Base-by-base conservation (phyloP, 2,888 invertebrate species). In the Salpingus planirostris region DNA sequence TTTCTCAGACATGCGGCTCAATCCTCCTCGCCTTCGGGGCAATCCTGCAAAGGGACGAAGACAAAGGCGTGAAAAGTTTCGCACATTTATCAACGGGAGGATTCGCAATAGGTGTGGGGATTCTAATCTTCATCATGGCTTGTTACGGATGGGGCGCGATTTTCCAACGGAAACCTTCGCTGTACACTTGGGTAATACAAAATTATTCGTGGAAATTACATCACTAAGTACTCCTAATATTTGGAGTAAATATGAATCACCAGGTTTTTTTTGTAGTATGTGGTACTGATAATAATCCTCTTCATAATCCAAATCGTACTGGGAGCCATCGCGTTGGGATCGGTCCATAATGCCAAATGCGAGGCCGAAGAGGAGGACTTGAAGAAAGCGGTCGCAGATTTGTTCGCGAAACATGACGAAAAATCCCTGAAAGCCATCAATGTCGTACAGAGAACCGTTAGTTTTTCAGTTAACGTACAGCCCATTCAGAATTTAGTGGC, bases 271-370 rank as follows among this genome's bases (percentile, higher is more conserved):
- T 38, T 38, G 5, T n/a, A 39, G 39, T 39, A 32, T 27, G 35
- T 30, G 8, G 23, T 30, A 3, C 4, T 31, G 11, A 11, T 39
- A 11, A 12, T 39, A 3, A 13, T 39, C n/a, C 27, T 39, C 11
- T 39, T 39, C 13, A 33, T 39, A n/a, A 29, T 39, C 3, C 39
- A 39, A 39, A 39, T 39, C 11, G 30, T 39, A 8, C 29, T 39
- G 5, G 39, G 39, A 7, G 39, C 35, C 8, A 27, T 39, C 3
- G 39, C 39, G 3, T 21, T 35, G 10, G 39, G 35, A 0, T 18
- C 27, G 13, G 24, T 32, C 2, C 28, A 36, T 15, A 27, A 21
- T 12, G 21, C 23, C 3, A 24, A 29, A 23, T 23, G 23, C 11
- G 28, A 32, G n/a, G 10, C 21, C 10, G 31, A 26, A 13, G 33